Base-by-base conservation (phyloP, 2,113 vertebrate genomes). In the Pelusios castaneus region DNA sequence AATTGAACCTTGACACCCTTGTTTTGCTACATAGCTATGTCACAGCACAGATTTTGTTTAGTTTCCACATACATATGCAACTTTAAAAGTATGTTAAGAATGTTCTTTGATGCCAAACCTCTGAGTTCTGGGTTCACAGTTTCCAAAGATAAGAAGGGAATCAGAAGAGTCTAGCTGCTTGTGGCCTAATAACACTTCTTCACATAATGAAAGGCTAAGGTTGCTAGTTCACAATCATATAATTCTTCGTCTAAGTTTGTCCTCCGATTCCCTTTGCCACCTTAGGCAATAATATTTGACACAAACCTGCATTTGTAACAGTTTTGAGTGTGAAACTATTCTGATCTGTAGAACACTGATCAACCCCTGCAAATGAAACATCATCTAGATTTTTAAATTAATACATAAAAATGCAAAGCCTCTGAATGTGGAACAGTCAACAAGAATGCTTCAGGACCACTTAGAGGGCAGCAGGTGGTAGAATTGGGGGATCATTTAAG, bases 141-240 rank as follows among this genome's bases (percentile, higher is more conserved):
- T 78, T 94, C 90, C 83, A 79, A 88, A 94, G 92, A 80, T 24
- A 3, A 75, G 56, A 89, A 91, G 91, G 77, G 84, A 89, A 41
- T 52, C 88, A 56, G 2, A 60, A 89, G 54, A 84, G 77, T 80
- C 77, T 78, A 17, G 3, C 79, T 77, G 43, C 95, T 89, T 47
- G 2, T 77, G 91, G 84, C 67, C 96, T 82, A 75, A 49, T 95
- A 85, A 92, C 93, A 51, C 56, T 12, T 78, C 41, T 90, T 86
- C 80, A 83, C 43, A 85, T 89, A 34, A 45, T 49, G 54, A 45
- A 84, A 88, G 58, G 3, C 25, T 19, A 2, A 84, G 82, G 87
- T 70, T 88, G 38, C 12, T 90, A 70, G 83, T 52, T 49, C 87
- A 95, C 51, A 19, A 82, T 93, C 88, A 87, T 47, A 76, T 41